Base-by-base conservation (phyloP, 2,888 invertebrate species). In the Ophraella communa region DNA sequence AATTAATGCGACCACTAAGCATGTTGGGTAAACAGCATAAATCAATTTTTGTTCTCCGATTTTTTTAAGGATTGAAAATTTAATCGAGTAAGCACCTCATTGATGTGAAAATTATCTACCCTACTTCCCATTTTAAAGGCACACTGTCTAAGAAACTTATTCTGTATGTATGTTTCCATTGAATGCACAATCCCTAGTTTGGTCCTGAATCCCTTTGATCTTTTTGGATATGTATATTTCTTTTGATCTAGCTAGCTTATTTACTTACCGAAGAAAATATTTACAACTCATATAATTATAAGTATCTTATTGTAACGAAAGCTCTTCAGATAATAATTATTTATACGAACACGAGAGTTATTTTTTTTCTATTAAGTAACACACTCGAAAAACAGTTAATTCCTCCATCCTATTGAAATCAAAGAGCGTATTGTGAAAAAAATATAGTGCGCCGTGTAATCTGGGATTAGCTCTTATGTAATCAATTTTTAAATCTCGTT, bases 351-450 rank as follows among this genome's bases (percentile, higher is more conserved):
- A 35, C 11, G 30, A 30, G 7, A 39, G 27, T 27, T n/a, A 51
- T 17, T 27, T 51, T 51, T 51, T 51, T 51, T 51, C 27, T 27
- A 51, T 51, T 51, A 51, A 27, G 17, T 27, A 51, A 51, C 27
- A 51, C 49, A 27, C 24, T 23, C 27, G 4, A 51, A 27, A 10
- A 45, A 51, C 49, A 51, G 49, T 54, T 54, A 54, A 39, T 54
- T 23, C 54, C 30, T 17, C 39, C 14, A 54, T 54, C 39, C 39
- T 24, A 23, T 54, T 54, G 39, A n/a, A 54, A 54, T 54, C 54
- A 54, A 54, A 39, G 54, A 54, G 2, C 0, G 39, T 18, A 54
- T 54, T 54, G 54, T 54, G 39, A 23, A 30, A 14, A 54, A 39
- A 54, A 14, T 30, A 21, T 14, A 54, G 49, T 51, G 24, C 27